phyloP scores from a whole-genome alignment of 2,113 vertebrate genomes.

The Egretta garzetta region DNA sequence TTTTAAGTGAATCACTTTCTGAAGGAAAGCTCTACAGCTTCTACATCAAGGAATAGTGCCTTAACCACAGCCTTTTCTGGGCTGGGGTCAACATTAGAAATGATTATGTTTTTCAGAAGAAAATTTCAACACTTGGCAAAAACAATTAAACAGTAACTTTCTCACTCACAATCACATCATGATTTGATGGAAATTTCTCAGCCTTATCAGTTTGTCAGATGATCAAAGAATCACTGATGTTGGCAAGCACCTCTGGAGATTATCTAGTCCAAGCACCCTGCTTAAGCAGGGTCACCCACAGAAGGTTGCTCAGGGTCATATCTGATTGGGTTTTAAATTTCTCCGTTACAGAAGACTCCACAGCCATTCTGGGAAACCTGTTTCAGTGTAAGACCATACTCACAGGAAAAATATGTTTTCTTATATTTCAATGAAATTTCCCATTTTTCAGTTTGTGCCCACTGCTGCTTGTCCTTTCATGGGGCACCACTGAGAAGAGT shows the following conservation, averaged over 20 bases:
- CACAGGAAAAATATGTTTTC: background rate
- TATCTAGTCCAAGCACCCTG: background rate
- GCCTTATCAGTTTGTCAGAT: background rate
- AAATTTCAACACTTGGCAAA: background rate
- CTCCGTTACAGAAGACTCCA: background rate
- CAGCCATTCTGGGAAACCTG: background rate
- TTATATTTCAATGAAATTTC: background rate
- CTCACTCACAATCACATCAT: no score
- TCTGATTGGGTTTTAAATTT: background rate
- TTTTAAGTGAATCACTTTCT: background rate
- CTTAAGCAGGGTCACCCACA: background rate
- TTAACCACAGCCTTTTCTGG: background rate
- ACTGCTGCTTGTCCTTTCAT: background rate
- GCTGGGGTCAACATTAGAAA: background rate
- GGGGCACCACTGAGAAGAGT: accelerated
- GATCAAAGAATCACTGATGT: background rate
- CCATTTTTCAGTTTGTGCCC: background rate
- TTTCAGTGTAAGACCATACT: background rate
- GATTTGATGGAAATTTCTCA: background rate
- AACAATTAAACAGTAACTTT: background rate
- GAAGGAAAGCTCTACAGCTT: background rate
- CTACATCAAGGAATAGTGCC: background rate
- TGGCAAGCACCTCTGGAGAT: background rate
- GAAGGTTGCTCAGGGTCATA: background rate
- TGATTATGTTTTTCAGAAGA: background rate